A percentile compares a stretch with the other conserved stretches of the same genome.
Conservation (phyloP, 1,140 invertebrate genomes). For the Drosophila paulistorum region DNA sequence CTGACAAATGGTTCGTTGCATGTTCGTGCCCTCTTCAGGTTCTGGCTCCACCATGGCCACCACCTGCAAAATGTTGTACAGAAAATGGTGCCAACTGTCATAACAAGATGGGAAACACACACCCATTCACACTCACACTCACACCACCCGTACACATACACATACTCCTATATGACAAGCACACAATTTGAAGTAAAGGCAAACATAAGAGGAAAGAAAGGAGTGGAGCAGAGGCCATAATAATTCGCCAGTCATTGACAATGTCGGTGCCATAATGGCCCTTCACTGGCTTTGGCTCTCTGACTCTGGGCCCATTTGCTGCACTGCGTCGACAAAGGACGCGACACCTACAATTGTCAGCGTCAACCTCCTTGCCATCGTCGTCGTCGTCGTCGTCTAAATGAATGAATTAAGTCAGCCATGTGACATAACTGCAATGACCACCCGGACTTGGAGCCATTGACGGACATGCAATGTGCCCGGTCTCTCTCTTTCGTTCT, state of each 20-base stretch:
- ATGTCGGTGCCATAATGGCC: conserved; percentile 75
- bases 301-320: conserved; percentile 33
- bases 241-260: conserved; percentile 78
- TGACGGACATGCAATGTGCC: conserved; percentile 12
- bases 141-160: conserved; percentile 17
- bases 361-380: conserved; percentile 43
- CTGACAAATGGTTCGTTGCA: conserved; percentile 53
- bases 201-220: not conserved
- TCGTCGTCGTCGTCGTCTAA: conserved; percentile 57
- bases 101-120: conserved; percentile 60
- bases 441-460: conserved; percentile 30
- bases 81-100: conserved; percentile 68
- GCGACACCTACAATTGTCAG: conserved; percentile 77
- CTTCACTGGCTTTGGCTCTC: conserved; percentile 45
- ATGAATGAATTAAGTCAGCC: conserved; percentile 80
- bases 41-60: not conserved
- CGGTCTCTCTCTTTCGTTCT: too few relatives aligned
- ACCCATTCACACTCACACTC: not conserved
- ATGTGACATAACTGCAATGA: conserved; percentile 79
- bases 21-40: conserved; percentile 36
- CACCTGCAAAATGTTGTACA: conserved; percentile 56
- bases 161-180: conserved; percentile 15
- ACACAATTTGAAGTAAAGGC: conserved; percentile 12
- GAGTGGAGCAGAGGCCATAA: conserved; percentile 62
- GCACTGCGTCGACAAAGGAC: conserved; percentile 67